phyloP scores from a whole-genome alignment of 2,888 invertebrate genomes.

The Plutella xylostella region DNA sequence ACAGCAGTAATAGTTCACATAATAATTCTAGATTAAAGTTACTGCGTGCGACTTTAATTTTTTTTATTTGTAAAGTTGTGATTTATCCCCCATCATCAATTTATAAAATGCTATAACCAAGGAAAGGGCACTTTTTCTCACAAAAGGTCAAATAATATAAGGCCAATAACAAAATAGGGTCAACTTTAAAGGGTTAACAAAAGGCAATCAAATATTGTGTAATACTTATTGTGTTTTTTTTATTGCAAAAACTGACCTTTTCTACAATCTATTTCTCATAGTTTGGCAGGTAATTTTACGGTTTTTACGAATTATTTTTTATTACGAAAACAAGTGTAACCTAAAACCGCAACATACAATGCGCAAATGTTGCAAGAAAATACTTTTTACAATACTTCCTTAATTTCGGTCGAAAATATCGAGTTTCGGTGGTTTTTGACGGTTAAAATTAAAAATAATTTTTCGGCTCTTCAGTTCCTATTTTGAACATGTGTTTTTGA shows the following conservation, averaged over 20 bases:
- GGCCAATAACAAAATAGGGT: not conserved
- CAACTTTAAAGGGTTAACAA: not conserved
- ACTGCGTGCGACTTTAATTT: too few relatives aligned
- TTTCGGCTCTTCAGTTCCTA: conserved; percentile 38
- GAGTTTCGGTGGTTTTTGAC: conserved; percentile 3
- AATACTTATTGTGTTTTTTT: too few relatives aligned
- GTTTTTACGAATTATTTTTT: too few relatives aligned
- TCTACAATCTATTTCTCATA: not conserved
- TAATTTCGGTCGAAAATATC: conserved; percentile 3
- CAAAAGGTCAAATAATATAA: not conserved
- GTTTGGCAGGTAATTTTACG: not conserved
- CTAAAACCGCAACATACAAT: not conserved
- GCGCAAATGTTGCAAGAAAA: conserved; percentile 1
- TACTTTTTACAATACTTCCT: conserved; percentile 11
- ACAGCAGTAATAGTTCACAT: too few relatives aligned
- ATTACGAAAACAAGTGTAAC: not conserved
- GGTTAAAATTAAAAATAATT: conserved; percentile 16
- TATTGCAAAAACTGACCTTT: not conserved
- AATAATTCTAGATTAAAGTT: too few relatives aligned
- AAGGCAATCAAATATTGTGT: not conserved
- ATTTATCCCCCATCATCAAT: too few relatives aligned
- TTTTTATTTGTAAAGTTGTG: too few relatives aligned
- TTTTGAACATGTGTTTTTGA: conserved; percentile 54
- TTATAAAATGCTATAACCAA: too few relatives aligned
- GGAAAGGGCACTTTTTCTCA: too few relatives aligned